Evolutionary conservation across 2,113 vertebrate genomes (phyloP), one percentile per base, ranked within the genome.

Genomic region (Petrocephalus microphthalmus): DNA sequence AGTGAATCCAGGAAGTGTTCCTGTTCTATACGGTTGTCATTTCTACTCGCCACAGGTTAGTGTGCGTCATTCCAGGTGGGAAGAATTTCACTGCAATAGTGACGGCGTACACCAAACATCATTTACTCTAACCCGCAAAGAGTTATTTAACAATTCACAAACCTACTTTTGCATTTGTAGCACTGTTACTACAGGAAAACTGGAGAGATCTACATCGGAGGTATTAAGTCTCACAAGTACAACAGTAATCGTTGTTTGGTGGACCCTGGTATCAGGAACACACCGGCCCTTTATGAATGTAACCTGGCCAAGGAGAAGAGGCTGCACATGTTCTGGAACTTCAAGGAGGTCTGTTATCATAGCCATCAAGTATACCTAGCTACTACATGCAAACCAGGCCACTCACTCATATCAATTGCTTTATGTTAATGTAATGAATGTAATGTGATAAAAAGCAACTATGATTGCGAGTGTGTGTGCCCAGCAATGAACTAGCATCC

Each of bases 291-390:
- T 1, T 90, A 92, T 0, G 78, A 94, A 0, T 96, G 95, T 89
- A 92, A 90, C 37, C 0, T 54, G 0, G 92, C 92, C 5, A 0
- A 88, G 85, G 60, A 93, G 89, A 92, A 90, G 60, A 90, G 89
- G 7, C 57, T 93, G 1, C 54, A 92, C 90, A 93, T 93, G 89
- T 57, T 92, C 51, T 96, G 95, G 95, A 93, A 95, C 85, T 95
- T 96, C 49, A 93, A 92, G 93, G 94, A 94, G 93, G 95, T 96
- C 88, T 84, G 71, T 25, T 87, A 57, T 5, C 20, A 45, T 13
- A 11, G 33, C 20, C 13, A 84, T 85, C 78, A 29, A 82, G 0
- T 57, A 86, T 15, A 29, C 52, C 60, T 0, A 22, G 56, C 22
- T 47, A 71, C 7, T 53, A 8, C 42, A 13, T n/a, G 74, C 47